Evolutionary conservation across 2,888 invertebrate genomes (phyloP), one percentile per base, ranked within the genome.

Genomic region (Leptarthrus brevirostris): DNA sequence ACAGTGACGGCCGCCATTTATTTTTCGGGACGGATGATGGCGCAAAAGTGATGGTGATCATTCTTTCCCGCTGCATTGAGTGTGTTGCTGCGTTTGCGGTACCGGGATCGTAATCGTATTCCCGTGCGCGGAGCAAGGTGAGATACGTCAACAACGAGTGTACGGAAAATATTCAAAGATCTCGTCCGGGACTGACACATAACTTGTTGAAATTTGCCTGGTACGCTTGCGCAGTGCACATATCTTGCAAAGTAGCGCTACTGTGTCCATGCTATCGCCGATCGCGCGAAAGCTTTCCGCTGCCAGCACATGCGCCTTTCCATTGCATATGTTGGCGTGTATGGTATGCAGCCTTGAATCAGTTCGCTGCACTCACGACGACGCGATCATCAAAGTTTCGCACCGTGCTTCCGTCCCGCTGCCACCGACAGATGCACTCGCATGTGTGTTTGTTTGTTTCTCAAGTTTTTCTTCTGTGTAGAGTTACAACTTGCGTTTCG

Each of bases 271-370:
- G 14, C 36, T 24, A 49, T 34, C 6, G 34, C 10, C 8, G 54
- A 24, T 18, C 49, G 52, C 69, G 69, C 69, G 52, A 69, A 69
- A 69, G 69, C 69, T 69, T 24, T 26, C 16, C 64, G 40, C 44
- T 12, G 40, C 40, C 61, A 18, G 44, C 44, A 16, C 69, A 69
- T 69, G 69, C 52, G 69, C 69, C 69, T 44, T 56, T 24, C 69
- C 18, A 34, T 5, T 26, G 34, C 52, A 49, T 49, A 36, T 52
- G 69, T 16, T 52, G 69, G 76, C 72, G 54, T 80, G 79, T 77
- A 47, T 77, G 84, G 83, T 83, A 84, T 84, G 84, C 81, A 84
- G 84, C 84, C 84, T 84, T 84, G 84, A 84, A 84, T 84, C 83
- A 83, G 84, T 84, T 84, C 84, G 84, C 80, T 84, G 84, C 84